These are phyloP conservation scores for Phalangium opilio DNA, from an alignment of 2,888 invertebrate genomes.

Conservation along the genomic window DNA sequence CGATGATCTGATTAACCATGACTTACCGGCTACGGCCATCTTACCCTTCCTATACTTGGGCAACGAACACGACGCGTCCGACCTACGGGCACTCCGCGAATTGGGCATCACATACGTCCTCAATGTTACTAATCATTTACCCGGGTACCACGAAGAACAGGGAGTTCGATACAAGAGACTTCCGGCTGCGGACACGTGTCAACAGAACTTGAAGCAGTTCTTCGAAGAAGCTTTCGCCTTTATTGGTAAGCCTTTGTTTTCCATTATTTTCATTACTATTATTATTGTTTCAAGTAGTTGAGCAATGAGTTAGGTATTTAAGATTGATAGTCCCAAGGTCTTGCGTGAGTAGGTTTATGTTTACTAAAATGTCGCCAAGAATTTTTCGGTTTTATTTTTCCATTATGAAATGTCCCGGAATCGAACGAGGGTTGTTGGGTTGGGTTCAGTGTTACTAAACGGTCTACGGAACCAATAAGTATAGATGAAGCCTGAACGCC, in stretches of 20 bases:
- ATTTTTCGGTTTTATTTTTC: too few relatives aligned
- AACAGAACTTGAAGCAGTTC: conserved; percentile 73
- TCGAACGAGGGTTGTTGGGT: too few relatives aligned
- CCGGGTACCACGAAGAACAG: conserved; percentile 49
- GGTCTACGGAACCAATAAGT: too few relatives aligned
- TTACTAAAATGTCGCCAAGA: too few relatives aligned
- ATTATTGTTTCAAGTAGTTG: too few relatives aligned
- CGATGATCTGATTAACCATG: background rate
- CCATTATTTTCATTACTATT: too few relatives aligned
- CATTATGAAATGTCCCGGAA: too few relatives aligned
- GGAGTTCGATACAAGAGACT: conserved; percentile 52
- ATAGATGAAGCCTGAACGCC: too few relatives aligned
- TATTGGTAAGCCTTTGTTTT: conserved; percentile 45
- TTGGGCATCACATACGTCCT: conserved; percentile 59
- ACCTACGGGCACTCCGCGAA: conserved; percentile 46
- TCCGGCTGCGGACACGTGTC: conserved; percentile 64
- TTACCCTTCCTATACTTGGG: conserved; percentile 66
- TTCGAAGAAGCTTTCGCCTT: conserved; percentile 73
- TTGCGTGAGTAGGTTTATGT: too few relatives aligned
- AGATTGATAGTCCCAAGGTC: too few relatives aligned
- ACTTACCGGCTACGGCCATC: conserved; percentile 53
- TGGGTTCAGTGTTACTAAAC: too few relatives aligned
- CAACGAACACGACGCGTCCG: conserved; percentile 62
- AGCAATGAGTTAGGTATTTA: too few relatives aligned
- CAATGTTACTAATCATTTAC: conserved; percentile 61